A percentile compares a stretch with the other conserved stretches of the same genome.
These are phyloP conservation scores for Cynopterus brachyotis DNA, from an alignment of 2,113 vertebrate genomes.

Conservation along the genomic window DNA sequence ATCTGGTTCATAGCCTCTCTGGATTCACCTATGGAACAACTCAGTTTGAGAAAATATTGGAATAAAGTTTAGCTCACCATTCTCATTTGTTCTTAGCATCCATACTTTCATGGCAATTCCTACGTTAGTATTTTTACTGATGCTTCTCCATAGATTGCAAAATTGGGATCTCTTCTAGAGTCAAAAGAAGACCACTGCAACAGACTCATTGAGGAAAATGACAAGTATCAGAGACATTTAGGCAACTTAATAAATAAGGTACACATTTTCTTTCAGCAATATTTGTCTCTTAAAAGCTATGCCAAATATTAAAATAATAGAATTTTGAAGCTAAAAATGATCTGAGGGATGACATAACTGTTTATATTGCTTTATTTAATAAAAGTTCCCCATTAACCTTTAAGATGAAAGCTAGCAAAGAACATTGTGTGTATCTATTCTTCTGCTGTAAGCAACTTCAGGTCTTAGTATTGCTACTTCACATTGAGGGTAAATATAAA, in stretches of 20 bases:
- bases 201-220: conserved; percentile 69
- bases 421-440: background rate
- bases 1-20: background rate
- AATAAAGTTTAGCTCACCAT: background rate
- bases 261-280: background rate
- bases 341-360: background rate
- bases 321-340: background rate
- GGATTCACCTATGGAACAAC: background rate
- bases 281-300: background rate
- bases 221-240: conserved; percentile 63
- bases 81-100: background rate
- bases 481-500: background rate
- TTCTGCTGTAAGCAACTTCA: background rate
- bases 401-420: background rate
- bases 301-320: background rate
- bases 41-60: background rate
- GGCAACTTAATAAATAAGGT: conserved; percentile 74
- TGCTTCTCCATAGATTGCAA: conserved; percentile 70
- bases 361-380: background rate
- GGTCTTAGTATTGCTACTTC: background rate
- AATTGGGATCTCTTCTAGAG: conserved; percentile 61
- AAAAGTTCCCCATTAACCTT: background rate
- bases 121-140: conserved; percentile 32
- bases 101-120: background rate
- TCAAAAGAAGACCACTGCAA: conserved; percentile 65